These are phyloP conservation scores for Flexamia atlantica DNA, from an alignment of 2,888 invertebrate species.

Conservation along the genomic window DNA sequence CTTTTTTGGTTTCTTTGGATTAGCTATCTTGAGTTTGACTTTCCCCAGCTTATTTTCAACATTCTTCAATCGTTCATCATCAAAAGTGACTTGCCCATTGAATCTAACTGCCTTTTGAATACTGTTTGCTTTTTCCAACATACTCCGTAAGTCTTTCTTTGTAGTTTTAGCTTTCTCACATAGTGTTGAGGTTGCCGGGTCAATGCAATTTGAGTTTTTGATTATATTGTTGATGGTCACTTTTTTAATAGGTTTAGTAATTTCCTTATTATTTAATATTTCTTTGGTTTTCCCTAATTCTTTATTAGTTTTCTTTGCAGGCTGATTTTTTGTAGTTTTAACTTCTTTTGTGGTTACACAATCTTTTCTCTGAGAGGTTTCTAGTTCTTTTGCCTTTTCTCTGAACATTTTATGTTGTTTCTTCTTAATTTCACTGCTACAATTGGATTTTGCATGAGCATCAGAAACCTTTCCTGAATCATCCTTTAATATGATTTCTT, in stretches of 20 bases:
- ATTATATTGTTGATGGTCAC: background rate
- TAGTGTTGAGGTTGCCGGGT: background rate
- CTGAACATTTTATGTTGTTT: background rate
- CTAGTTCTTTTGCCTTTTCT: background rate
- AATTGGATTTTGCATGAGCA: background rate
- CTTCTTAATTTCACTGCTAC: background rate
- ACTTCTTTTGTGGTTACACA: background rate
- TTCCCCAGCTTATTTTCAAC: background rate
- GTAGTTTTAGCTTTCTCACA: background rate
- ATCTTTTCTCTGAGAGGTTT: background rate
- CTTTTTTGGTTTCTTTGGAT: background rate
- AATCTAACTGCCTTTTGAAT: slow-evolving; percentile 1
- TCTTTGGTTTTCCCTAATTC: background rate
- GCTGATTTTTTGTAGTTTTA: background rate
- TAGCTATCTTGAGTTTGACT: background rate
- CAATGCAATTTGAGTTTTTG: background rate
- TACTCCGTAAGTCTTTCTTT: background rate
- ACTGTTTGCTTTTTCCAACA: background rate
- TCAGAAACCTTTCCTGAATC: background rate
- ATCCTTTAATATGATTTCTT: background rate
- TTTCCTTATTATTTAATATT: background rate
- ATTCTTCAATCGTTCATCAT: background rate
- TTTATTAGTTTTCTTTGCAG: background rate
- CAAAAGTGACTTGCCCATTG: background rate
- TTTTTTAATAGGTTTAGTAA: background rate